Conservation (phyloP, 2,113 vertebrate species). For the Sturnus vulgaris region DNA sequence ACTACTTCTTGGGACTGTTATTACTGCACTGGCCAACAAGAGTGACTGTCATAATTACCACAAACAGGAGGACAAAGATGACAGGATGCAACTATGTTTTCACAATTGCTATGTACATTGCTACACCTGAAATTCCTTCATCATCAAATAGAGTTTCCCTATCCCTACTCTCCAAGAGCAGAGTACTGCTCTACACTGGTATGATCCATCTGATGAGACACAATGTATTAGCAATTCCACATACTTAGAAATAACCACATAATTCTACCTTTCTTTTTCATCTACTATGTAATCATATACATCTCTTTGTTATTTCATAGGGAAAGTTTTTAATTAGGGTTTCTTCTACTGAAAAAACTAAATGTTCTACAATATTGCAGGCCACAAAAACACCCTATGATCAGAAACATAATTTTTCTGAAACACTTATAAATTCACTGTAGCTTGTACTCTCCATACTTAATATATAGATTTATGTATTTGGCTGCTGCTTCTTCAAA, state of each 20-base stretch:
- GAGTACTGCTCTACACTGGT: neutral
- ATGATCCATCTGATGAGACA: accelerated
- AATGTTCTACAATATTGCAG: neutral
- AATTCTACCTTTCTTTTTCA: neutral
- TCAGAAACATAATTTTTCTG: neutral
- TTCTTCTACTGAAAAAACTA: neutral
- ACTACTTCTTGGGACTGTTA: neutral
- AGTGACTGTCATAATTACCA: neutral
- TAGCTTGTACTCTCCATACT: neutral
- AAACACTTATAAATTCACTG: neutral
- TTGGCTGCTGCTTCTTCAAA: neutral
- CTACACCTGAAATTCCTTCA: neutral
- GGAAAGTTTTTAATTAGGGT: neutral
- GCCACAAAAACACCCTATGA: accelerated
- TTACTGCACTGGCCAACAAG: too few species aligned
- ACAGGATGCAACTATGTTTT: neutral
- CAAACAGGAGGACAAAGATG: neutral
- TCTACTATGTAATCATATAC: neutral
- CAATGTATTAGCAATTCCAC: neutral
- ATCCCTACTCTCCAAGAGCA: neutral
- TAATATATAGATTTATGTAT: neutral
- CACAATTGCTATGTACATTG: neutral
- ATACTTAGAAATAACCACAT: neutral
- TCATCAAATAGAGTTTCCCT: neutral
- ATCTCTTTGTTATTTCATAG: neutral